Evolutionary conservation across 2,113 vertebrate species (phyloP), one percentile per base, ranked within the genome.

Genomic region (Burhinus oedicnemus): DNA sequence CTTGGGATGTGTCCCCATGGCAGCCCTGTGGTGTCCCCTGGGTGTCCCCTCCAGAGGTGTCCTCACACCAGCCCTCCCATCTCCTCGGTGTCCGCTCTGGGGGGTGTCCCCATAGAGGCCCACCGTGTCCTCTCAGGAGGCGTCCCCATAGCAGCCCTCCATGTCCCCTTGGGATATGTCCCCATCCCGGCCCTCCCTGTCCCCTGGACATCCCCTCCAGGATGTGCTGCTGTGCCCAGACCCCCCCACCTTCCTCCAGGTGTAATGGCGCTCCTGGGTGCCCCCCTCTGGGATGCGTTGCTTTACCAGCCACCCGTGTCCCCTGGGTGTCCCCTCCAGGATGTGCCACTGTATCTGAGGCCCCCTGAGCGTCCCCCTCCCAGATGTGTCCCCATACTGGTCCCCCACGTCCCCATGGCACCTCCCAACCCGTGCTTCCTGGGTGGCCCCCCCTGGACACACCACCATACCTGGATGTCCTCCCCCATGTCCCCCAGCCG

Each of bases 391-490:
- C 65, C 75, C 40, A 15, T 21, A 1, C 15, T 4, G 54, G 12
- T 22, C 44, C 47, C 44, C 47, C 11, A n/a, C 5, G 7, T 34
- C 3, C 30, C 64, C 36, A 11, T 36, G 60, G 7, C 44, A 20
- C 26, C 40, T 69, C 36, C 22, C 40, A 66, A n/a, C 30, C 57
- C 5, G 0, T 49, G 45, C 16, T 57, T 12, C 16, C 40, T 20
- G 20, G 7, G 23, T 85, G 93, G 79, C 58, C 83, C 49, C 51
- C 80, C 32, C 80, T 12, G 79, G 55, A 25, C 25, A 36, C 27
- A 5, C 11, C 29, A 12, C 42, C 1, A 0, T 5, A 15, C 21
- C 70, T n/a, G 75, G 40, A 6, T 45, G 25, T 7, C 61, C 52
- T 36, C 44, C 13, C 1, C 15, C 27, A 3, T 12, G 32, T n/a